Conservation (phyloP, 2,888 invertebrate genomes). For the Standfussiana lucernea region DNA sequence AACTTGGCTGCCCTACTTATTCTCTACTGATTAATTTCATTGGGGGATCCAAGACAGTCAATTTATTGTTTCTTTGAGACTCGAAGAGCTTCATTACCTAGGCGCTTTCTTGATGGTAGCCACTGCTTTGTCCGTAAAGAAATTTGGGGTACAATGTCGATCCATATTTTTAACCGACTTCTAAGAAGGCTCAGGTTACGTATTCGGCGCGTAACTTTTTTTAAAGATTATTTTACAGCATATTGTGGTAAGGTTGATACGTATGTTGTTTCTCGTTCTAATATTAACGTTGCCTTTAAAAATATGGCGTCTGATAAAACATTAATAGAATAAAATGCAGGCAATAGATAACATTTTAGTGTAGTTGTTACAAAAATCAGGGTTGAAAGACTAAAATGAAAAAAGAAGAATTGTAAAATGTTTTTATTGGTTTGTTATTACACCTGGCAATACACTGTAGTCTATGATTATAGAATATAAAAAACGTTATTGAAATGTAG, state of each 20-base stretch:
- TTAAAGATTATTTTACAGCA: neutral
- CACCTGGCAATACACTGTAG: constrained; percentile 62
- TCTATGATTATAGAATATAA: constrained; percentile 64
- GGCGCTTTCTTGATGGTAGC: neutral
- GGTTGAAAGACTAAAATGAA: constrained; percentile 28
- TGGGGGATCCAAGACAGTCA: neutral
- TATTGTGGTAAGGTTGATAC: neutral
- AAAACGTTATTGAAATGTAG: constrained; percentile 60
- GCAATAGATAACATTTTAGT: neutral
- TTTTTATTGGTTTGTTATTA: constrained; percentile 66
- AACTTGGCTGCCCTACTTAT: neutral
- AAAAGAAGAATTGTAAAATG: constrained; percentile 53
- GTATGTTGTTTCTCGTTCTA: neutral
- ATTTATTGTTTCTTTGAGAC: neutral
- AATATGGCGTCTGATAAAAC: neutral
- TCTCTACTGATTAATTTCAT: neutral
- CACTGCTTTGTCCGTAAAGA: neutral
- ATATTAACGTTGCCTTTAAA: neutral
- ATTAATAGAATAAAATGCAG: neutral
- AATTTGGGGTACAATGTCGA: too few relatives aligned
- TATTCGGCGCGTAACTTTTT: neutral
- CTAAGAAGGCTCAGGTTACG: neutral
- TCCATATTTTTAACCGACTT: neutral
- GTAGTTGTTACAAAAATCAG: neutral
- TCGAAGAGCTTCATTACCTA: neutral